Base-by-base conservation (phyloP, 2,797 vertebrate genomes). In the Ciconia nigra region DNA sequence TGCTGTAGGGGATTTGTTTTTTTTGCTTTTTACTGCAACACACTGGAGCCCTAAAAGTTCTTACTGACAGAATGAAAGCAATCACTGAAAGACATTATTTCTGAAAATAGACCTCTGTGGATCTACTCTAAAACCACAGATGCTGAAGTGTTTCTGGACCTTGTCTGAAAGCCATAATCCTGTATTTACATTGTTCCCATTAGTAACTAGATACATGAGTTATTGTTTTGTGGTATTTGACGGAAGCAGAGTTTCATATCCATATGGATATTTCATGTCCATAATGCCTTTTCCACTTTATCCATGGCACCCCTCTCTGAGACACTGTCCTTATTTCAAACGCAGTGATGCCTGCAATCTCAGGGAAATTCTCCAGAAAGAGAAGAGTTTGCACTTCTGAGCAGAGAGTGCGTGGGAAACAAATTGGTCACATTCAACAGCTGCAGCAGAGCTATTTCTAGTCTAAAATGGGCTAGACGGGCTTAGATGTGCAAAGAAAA, bases 391-490 rank as follows among this genome's bases (percentile, higher is more conserved):
- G 78, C 58, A 52, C 26, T 96, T 86, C 59, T 88, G 73, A 93
- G 55, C n/a, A 2, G 17, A 41, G 52, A 77, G 44, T 72, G 59
- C 0, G 3, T 90, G 69, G 85, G 84, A 47, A 77, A 90, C 11
- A 51, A 95, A 95, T 58, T 76, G 87, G 69, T 94, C 87, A 96
- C 2, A 0, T 95, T 89, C 78, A 93, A 58, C 74, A 95, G 88
- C 91, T 95, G 87, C 94, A 94, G 70, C 22, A 85, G 70, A 90
- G 35, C 79, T 96, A 96, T 96, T 94, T 96, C 88, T 90, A 81
- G 54, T 57, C 42, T 79, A 77, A 96, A 96, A 93, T 57, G 8
- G 33, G 46, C 57, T 76, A 96, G 93, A 93, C 22, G 4, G 67
- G 35, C 67, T 89, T 79, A 78, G 82, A 90, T 72, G 54, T 92